Base-by-base conservation (phyloP, 2,797 vertebrate species). In the Melanotaenia maccullochi region DNA sequence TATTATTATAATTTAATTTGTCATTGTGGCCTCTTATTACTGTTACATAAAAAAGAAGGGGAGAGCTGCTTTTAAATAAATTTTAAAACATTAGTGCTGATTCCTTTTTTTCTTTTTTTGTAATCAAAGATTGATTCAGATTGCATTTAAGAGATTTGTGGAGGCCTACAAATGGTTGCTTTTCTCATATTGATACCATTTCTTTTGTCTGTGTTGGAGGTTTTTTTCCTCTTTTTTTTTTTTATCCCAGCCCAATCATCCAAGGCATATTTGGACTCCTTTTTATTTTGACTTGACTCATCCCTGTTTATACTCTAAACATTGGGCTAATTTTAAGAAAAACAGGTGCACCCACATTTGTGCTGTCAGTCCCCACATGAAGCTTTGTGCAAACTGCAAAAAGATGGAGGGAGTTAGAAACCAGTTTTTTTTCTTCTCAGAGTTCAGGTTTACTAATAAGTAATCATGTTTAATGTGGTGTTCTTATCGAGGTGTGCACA, bases 271-370 rank as follows among this genome's bases (percentile, higher is more conserved):
- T 69, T 73, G 49, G 28, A 4, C 20, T 0, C 11, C 47, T 62
- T 76, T 2, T 80, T 73, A 64, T 83, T 86, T 82, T 65, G 60
- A 22, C 40, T 71, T 4, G 44, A 55, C 36, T 62, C 35, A 25
- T 35, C 35, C 20, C 24, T 58, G 56, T 79, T 81, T 80, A 79
- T 58, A 73, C 33, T 18, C 49, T 16, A 47, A 67, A 78, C 47
- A 33, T 28, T 44, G 36, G 35, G 57, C 24, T 64, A 63, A 35
- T 76, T 81, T 74, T 84, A 16, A 33, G 47, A 65, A 12, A 20
- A 79, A 81, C 87, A 86, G 89, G 87, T 87, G 84, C 68, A 60
- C 5, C 51, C 33, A 52, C 68, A 72, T 72, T 71, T 33, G 63
- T 49, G 60, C 60, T 0, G 0, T 60, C 57, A 62, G 70, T 28